Percentiles rank a stretch among this genome's conserved stretches.
These are phyloP conservation scores for Cydia strobilella DNA, from an alignment of 1,140 invertebrate species.

Conservation along the genomic window DNA sequence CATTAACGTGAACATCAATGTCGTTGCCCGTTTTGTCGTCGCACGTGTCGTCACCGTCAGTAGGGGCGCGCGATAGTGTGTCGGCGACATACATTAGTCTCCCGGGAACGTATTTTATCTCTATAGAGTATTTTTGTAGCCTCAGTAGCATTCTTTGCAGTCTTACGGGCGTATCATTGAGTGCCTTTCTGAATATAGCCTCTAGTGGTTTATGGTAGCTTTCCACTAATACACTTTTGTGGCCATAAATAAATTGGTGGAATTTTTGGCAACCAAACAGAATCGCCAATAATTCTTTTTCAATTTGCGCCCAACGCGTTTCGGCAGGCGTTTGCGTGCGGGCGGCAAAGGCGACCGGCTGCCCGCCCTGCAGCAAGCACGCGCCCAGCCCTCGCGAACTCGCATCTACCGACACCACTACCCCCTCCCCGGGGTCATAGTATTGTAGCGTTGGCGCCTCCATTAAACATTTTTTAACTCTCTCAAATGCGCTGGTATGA, in stretches of 20 bases:
- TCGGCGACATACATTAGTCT: conserved; percentile 14
- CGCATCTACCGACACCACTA: conserved; percentile 39
- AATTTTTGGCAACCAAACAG: conserved; percentile 50
- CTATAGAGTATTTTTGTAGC: conserved; percentile 9
- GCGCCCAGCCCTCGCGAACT: conserved; percentile 45
- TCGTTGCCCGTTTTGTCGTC: neutral
- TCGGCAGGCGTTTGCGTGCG: conserved; percentile 53
- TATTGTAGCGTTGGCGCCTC: conserved; percentile 46
- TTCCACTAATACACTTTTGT: conserved; percentile 48
- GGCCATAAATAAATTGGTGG: conserved; percentile 41
- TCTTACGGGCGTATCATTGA: conserved; percentile 56
- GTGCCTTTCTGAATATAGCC: conserved; percentile 62
- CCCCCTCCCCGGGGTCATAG: conserved; percentile 42
- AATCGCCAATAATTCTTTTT: conserved; percentile 60
- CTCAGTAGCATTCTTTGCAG: conserved; percentile 42
- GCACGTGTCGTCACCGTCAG: neutral
- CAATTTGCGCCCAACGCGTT: conserved; percentile 53
- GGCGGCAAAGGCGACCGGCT: conserved; percentile 50
- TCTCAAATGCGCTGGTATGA: conserved; percentile 51
- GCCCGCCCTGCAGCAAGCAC: conserved; percentile 45
- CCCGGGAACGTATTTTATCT: conserved; percentile 27
- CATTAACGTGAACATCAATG: conserved; percentile 13
- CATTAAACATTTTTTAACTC: conserved; percentile 55
- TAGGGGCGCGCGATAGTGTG: conserved; percentile 8
- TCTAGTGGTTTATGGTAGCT: conserved; percentile 75